phyloP scores from a whole-genome alignment of 2,888 invertebrate species.

The Strigamia crassipes region DNA sequence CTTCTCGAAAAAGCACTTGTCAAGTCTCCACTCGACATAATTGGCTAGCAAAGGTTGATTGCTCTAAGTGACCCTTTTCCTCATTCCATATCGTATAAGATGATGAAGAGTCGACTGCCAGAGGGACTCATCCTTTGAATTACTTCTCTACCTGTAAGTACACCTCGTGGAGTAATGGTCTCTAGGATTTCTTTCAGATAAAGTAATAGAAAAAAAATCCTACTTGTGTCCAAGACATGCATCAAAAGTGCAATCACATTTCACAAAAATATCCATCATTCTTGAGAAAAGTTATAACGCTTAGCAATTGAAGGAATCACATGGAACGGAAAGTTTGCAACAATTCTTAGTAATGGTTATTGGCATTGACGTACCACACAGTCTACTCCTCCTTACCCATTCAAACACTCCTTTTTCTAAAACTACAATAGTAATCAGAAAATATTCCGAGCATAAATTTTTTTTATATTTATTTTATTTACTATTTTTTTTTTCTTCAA shows the following conservation, averaged over 20 bases:
- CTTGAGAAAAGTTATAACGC: background rate
- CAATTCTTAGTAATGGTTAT: no score
- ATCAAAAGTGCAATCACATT: conserved; percentile 38
- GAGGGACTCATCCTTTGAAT: conserved; percentile 36
- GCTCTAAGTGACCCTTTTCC: conserved; percentile 39
- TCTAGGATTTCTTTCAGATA: conserved; percentile 31
- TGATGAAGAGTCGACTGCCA: conserved; percentile 42
- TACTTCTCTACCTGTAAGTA: conserved; percentile 40
- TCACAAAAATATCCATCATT: conserved; percentile 12
- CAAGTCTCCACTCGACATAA: conserved; percentile 14
- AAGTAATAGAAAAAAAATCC: background rate
- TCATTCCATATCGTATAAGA: conserved; percentile 36
- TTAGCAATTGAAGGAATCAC: background rate
- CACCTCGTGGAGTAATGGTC: conserved; percentile 34
- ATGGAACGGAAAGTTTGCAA: background rate
- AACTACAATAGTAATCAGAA: no score
- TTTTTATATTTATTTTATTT: no score
- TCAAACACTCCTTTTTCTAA: no score
- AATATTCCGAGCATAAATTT: no score
- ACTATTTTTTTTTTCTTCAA: no score
- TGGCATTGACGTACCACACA: no score
- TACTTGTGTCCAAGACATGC: conserved; percentile 29
- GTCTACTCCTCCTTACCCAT: no score
- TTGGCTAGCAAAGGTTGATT: conserved; percentile 42
- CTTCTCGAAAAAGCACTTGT: conserved; percentile 28